Conservation (phyloP, 2,888 invertebrate genomes). For the Sicus ferrugineus region DNA sequence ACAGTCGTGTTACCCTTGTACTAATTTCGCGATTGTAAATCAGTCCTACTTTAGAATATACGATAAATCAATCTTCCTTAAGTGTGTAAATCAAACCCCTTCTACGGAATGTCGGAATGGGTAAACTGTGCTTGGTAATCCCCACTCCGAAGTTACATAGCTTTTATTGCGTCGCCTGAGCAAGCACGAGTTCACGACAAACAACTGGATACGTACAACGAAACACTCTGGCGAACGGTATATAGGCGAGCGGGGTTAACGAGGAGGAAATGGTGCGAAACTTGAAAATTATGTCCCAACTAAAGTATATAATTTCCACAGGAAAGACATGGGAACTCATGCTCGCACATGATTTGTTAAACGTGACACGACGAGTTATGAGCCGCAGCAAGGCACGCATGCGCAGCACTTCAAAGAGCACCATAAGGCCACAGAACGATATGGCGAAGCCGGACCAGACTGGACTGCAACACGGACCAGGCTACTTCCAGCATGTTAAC, state of each 20-base stretch:
- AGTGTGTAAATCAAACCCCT: neutral
- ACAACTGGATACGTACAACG: too few relatives aligned
- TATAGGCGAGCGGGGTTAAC: neutral
- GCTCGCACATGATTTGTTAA: slow-evolving; percentile 34
- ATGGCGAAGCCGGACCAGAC: neutral
- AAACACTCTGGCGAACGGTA: too few relatives aligned
- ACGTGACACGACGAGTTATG: slow-evolving; percentile 30
- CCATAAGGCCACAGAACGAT: neutral
- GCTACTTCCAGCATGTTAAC: neutral
- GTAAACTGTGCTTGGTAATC: neutral
- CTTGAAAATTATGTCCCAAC: slow-evolving; percentile 24
- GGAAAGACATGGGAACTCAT: slow-evolving; percentile 28
- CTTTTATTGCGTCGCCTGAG: neutral
- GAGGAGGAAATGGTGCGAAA: neutral
- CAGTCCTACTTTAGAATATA: too few relatives aligned
- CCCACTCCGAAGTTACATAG: too few relatives aligned
- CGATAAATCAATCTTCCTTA: neutral
- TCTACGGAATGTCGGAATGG: neutral
- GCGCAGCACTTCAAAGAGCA: slow-evolving; percentile 28
- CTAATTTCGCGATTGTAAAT: too few relatives aligned
- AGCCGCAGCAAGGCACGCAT: slow-evolving; percentile 25
- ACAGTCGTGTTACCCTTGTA: too few relatives aligned
- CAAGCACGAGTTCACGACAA: neutral
- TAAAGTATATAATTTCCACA: slow-evolving; percentile 22
- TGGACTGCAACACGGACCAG: neutral